Conservation (phyloP, 1,140 invertebrate genomes). For the Magallana ariakensis region DNA sequence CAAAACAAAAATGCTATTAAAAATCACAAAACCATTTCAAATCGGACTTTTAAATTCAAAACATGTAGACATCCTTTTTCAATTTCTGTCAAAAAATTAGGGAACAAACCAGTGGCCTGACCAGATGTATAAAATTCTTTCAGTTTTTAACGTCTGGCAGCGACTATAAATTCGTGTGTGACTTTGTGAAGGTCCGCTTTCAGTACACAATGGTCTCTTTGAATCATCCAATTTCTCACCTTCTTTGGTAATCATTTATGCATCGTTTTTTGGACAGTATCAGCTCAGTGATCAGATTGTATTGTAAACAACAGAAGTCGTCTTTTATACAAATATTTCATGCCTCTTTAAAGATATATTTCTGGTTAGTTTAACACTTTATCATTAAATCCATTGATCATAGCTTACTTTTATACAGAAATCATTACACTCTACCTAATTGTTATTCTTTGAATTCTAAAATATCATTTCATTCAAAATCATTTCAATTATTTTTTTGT, state of each 20-base stretch:
- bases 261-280: not conserved
- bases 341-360: constrained; percentile 6
- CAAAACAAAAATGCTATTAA: too few species aligned
- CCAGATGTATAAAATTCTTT: not conserved
- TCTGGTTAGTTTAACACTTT: not conserved
- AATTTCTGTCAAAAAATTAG: too few species aligned
- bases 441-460: too few species aligned
- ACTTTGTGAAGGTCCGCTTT: constrained; percentile 1
- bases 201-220: constrained; percentile 1
- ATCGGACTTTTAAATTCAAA: too few species aligned
- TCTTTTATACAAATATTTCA: not conserved
- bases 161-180: not conserved
- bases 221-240: constrained; percentile 5
- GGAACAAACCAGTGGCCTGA: not conserved
- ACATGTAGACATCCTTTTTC: too few species aligned
- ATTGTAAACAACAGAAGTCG: not conserved
- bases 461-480: too few species aligned
- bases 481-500: too few species aligned
- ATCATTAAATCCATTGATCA: too few species aligned
- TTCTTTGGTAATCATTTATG: not conserved
- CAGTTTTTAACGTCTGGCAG: not conserved
- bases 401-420: too few species aligned
- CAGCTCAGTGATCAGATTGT: constrained; percentile 3
- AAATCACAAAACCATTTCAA: too few species aligned
- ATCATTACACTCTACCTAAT: too few species aligned